These are phyloP conservation scores for Drosophila pullipes DNA, from an alignment of 2,888 invertebrate genomes.

Conservation along the genomic window DNA sequence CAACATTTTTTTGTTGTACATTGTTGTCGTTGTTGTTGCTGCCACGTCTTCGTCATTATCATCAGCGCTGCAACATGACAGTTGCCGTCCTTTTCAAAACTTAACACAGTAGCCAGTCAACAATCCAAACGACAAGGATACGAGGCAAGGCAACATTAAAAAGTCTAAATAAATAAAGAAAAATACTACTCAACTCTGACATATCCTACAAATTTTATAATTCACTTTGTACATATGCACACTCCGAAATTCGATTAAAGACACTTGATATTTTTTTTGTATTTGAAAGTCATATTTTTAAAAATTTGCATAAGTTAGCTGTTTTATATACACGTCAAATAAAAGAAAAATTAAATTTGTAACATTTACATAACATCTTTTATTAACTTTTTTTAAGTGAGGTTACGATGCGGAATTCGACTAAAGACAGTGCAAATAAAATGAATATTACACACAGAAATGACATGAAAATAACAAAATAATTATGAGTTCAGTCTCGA, in stretches of 20 bases:
- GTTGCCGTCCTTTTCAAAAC: slow-evolving; percentile 74
- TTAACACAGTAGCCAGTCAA: slow-evolving; percentile 64
- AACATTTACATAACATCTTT: background rate
- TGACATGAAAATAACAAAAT: too few relatives aligned
- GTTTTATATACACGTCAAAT: too few relatives aligned
- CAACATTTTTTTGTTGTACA: slow-evolving; percentile 36
- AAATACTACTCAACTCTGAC: background rate
- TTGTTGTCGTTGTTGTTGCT: slow-evolving; percentile 28
- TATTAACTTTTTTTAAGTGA: too few relatives aligned
- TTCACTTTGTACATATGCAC: background rate
- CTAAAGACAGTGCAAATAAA: too few relatives aligned
- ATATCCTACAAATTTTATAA: background rate
- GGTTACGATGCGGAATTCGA: too few relatives aligned
- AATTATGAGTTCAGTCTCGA: too few relatives aligned
- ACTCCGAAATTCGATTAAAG: background rate
- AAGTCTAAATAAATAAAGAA: slow-evolving; percentile 9
- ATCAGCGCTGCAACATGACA: slow-evolving; percentile 64
- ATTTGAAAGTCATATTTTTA: too few relatives aligned
- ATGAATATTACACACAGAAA: too few relatives aligned
- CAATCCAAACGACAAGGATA: slow-evolving; percentile 38
- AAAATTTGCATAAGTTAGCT: too few relatives aligned
- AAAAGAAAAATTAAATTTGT: background rate
- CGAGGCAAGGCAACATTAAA: slow-evolving; percentile 42
- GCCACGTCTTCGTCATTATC: slow-evolving; percentile 71
- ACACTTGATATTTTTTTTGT: too few relatives aligned